phyloP scores from a whole-genome alignment of 2,888 invertebrate genomes.

The Caradrina clavipalpis region DNA sequence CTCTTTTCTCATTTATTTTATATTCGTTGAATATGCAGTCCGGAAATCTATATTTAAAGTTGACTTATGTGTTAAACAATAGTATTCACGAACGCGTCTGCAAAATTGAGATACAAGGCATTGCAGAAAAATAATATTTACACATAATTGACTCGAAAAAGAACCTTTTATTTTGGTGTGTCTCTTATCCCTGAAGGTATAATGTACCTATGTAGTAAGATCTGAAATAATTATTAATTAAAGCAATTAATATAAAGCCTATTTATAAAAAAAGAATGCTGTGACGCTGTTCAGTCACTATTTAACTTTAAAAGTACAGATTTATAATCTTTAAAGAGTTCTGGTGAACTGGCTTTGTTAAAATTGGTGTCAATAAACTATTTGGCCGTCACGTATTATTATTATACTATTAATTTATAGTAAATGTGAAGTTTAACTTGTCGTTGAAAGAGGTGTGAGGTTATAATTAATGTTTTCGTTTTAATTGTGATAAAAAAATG shows the following conservation, averaged over 20 bases:
- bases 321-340: neutral
- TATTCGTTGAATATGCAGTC: no score
- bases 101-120: neutral
- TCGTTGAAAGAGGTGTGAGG: neutral
- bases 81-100: no score
- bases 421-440: neutral
- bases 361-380: neutral
- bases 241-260: neutral
- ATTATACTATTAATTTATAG: neutral
- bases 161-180: neutral
- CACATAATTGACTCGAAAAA: neutral
- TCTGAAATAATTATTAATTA: neutral
- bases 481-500: slow-evolving; percentile 17
- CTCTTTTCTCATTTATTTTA: no score
- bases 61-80: no score
- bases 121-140: neutral
- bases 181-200: neutral
- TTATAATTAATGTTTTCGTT: neutral
- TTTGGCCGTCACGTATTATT: neutral
- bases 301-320: neutral
- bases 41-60: no score
- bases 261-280: neutral
- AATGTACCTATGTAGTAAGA: neutral
- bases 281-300: neutral
- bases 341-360: no score